phyloP scores from a whole-genome alignment of 1,140 invertebrate species.

The Listronotus bonariensis region DNA sequence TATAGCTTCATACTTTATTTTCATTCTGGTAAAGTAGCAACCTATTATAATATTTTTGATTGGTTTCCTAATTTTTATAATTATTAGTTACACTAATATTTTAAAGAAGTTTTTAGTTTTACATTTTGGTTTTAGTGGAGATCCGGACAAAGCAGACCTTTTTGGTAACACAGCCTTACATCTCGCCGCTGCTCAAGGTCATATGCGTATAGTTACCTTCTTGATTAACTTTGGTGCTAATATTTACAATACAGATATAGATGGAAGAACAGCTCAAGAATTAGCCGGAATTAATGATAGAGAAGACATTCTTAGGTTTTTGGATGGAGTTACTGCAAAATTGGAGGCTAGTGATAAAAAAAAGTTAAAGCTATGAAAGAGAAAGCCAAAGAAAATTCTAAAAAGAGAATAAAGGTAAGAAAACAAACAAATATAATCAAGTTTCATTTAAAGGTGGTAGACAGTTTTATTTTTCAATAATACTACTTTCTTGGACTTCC shows the following conservation, averaged over 20 bases:
- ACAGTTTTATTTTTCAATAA: too few species aligned
- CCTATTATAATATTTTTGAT: too few species aligned
- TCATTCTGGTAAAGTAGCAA: too few species aligned
- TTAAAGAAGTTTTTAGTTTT: too few species aligned
- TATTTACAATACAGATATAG: slow-evolving; percentile 89
- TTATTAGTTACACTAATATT: too few species aligned
- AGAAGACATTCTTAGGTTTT: slow-evolving; percentile 81
- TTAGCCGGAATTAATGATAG: slow-evolving; percentile 85
- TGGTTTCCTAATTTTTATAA: too few species aligned
- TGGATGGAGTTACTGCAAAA: slow-evolving; percentile 84
- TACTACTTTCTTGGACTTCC: too few species aligned
- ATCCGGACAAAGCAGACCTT: slow-evolving; percentile 90
- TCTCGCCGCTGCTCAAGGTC: slow-evolving; percentile 81
- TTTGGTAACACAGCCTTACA: slow-evolving; percentile 94
- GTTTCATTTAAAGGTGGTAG: too few species aligned
- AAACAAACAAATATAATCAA: too few species aligned
- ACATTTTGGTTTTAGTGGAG: slow-evolving; percentile 84
- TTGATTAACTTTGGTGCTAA: slow-evolving; percentile 93
- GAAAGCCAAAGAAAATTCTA: slow-evolving; percentile 81
- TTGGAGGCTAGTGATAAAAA: slow-evolving; percentile 81
- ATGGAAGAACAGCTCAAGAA: slow-evolving; percentile 88
- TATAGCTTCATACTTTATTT: too few species aligned
- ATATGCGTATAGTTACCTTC: slow-evolving; percentile 90
- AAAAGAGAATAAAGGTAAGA: slow-evolving; percentile 71
- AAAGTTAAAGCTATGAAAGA: slow-evolving; percentile 74